These are phyloP conservation scores for Callinectes sapidus DNA, from an alignment of 2,888 invertebrate species.

Conservation along the genomic window DNA sequence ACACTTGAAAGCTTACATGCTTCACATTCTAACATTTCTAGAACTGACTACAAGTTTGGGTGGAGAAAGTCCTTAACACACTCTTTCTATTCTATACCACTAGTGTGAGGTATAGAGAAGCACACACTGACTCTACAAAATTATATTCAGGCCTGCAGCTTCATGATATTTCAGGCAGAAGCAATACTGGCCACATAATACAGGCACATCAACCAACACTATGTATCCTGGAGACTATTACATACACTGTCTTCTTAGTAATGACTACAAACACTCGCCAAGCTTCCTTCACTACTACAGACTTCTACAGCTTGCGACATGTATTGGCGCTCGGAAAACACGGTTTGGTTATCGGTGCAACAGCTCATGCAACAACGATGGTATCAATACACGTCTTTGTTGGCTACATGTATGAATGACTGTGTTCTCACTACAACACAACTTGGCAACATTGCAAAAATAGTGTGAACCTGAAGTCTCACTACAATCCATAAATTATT, in stretches of 20 bases:
- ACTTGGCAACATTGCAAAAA: background rate
- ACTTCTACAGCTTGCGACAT: background rate
- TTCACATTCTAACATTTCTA: conserved; percentile 28
- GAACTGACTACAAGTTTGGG: background rate
- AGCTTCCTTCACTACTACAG: background rate
- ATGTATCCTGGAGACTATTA: background rate
- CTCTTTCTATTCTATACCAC: conserved; percentile 12
- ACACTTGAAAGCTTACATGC: background rate
- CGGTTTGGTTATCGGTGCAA: background rate
- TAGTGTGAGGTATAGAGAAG: conserved; percentile 12
- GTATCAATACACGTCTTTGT: background rate
- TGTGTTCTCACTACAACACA: background rate
- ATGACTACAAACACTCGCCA: background rate
- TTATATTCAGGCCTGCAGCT: background rate
- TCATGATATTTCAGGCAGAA: background rate
- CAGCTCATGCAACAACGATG: background rate
- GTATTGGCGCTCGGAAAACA: background rate
- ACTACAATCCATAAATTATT: conserved; percentile 5
- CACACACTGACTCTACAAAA: conserved; percentile 28
- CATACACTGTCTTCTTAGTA: background rate
- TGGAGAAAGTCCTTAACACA: background rate
- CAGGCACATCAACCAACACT: conserved; percentile 28
- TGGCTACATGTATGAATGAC: background rate
- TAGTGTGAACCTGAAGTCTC: background rate
- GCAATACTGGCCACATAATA: conserved; percentile 24